These are phyloP conservation scores for Sebastes flavidus DNA, from an alignment of 2,797 vertebrate genomes.

Conservation along the genomic window DNA sequence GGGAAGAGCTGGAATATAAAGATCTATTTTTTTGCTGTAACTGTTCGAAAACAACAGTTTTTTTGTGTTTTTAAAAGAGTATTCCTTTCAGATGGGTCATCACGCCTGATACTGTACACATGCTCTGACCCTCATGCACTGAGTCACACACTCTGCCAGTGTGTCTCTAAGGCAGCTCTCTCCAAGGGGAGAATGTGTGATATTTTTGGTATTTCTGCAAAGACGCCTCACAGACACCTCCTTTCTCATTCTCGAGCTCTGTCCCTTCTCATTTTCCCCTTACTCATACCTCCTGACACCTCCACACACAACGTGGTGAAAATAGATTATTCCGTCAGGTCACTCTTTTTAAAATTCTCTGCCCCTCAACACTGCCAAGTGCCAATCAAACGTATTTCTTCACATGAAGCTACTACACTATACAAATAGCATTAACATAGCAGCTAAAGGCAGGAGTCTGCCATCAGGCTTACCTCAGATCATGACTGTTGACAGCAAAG, in stretches of 20 bases:
- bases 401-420: not conserved
- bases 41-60: not conserved
- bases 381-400: constrained; percentile 46
- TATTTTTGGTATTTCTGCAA: constrained; percentile 66
- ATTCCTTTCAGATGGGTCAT: constrained; percentile 23
- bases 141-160: constrained; percentile 11
- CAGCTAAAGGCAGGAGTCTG: constrained; percentile 14
- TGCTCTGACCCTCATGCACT: not conserved
- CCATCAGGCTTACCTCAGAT: constrained; percentile 27
- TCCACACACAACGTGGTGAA: constrained; percentile 42
- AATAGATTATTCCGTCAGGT: constrained; percentile 58
- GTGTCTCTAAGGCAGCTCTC: constrained; percentile 16
- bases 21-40: not conserved
- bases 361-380: constrained; percentile 21
- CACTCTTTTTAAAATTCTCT: constrained; percentile 38
- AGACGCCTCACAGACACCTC: constrained; percentile 49
- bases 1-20: not conserved
- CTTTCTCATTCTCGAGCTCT: constrained; percentile 57
- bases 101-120: not conserved
- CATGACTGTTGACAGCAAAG: constrained; percentile 23
- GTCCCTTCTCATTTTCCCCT: constrained; percentile 43
- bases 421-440: constrained; percentile 15
- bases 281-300: constrained; percentile 33
- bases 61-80: not conserved
- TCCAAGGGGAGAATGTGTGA: constrained; percentile 45